These are phyloP conservation scores for Helicorthomorpha holstii DNA, from an alignment of 1,140 invertebrate species.

Conservation along the genomic window DNA sequence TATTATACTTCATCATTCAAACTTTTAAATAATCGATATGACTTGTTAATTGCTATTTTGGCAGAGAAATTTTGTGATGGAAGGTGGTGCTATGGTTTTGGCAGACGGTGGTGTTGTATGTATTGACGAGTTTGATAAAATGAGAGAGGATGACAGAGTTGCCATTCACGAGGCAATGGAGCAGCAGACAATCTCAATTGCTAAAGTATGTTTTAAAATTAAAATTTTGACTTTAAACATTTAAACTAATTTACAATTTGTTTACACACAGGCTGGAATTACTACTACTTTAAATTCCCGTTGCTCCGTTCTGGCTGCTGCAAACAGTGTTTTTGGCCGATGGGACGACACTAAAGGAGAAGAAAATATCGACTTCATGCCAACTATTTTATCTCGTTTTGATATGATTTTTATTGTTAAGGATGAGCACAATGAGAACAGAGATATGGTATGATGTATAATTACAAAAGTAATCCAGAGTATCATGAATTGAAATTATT, in stretches of 20 bases:
- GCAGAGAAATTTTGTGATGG: slow-evolving; percentile 94
- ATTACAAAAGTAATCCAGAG: slow-evolving; percentile 8
- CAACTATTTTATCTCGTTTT: slow-evolving; percentile 98
- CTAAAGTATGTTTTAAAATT: slow-evolving; percentile 47
- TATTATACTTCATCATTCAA: slow-evolving; percentile 19
- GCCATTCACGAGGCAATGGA: slow-evolving; percentile 99
- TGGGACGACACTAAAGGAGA: slow-evolving; percentile 98
- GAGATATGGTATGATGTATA: slow-evolving; percentile 53
- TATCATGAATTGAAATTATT: not conserved
- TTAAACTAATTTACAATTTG: not conserved
- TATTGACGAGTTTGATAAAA: slow-evolving; percentile 99
- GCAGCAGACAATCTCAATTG: slow-evolving; percentile 99
- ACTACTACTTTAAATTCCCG: slow-evolving; percentile 96
- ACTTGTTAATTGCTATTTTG: slow-evolving; percentile 18
- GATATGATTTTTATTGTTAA: slow-evolving; percentile 99
- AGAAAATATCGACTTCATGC: slow-evolving; percentile 99
- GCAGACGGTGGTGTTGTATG: slow-evolving; percentile 98
- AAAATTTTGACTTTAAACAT: not conserved
- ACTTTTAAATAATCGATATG: slow-evolving; percentile 6
- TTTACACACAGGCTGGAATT: slow-evolving; percentile 61
- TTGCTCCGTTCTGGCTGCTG: slow-evolving; percentile 94
- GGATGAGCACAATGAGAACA: slow-evolving; percentile 77
- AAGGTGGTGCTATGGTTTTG: slow-evolving; percentile 98
- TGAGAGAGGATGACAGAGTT: slow-evolving; percentile 97
- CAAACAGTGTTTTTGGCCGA: slow-evolving; percentile 93